Evolutionary conservation across 2,113 vertebrate genomes (phyloP).

Genomic region (Cyanistes caeruleus): DNA sequence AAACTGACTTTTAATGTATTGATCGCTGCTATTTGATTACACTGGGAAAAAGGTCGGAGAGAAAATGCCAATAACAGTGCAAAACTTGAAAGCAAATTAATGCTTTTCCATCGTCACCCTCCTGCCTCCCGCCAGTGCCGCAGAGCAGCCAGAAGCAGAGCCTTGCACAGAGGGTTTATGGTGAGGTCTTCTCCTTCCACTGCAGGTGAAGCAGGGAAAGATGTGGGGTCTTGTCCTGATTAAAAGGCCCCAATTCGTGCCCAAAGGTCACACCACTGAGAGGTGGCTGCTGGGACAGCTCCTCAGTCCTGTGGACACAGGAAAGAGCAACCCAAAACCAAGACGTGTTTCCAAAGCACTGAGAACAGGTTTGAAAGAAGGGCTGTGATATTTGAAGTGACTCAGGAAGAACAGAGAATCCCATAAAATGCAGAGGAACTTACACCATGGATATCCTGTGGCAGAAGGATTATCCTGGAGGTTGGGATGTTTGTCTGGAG

Average conservation of each 20-base stretch:
- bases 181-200: background rate
- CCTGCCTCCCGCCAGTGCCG: rapidly evolving
- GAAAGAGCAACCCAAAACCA: background rate
- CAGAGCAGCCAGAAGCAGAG: background rate
- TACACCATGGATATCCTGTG: rapidly evolving
- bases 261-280: background rate
- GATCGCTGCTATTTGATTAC: background rate
- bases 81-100: slow-evolving; percentile 3
- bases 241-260: background rate
- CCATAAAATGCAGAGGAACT: background rate
- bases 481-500: background rate
- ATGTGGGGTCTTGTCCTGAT: background rate
- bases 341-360: background rate
- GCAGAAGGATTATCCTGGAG: background rate
- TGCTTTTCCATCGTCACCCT: background rate
- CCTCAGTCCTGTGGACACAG: background rate
- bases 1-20: slow-evolving; percentile 7
- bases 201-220: background rate
- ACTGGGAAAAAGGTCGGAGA: background rate
- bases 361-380: background rate
- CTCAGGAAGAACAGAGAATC: background rate
- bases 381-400: background rate
- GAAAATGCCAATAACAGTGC: background rate
- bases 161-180: rapidly evolving
- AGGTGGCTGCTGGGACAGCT: background rate